Evolutionary conservation across 2,888 invertebrate genomes (phyloP).

Genomic region (Diplazon laetatorius): DNA sequence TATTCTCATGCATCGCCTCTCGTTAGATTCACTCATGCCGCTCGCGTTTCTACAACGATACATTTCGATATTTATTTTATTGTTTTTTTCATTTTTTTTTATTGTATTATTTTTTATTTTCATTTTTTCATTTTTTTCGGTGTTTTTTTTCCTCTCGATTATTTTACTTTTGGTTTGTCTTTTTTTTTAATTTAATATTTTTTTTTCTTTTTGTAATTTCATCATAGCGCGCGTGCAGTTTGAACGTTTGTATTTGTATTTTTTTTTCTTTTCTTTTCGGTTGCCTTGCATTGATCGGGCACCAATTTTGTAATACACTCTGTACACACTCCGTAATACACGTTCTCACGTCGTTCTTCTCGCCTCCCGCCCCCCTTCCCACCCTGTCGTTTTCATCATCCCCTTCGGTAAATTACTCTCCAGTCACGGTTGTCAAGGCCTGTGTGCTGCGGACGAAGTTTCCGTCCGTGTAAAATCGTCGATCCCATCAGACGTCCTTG

Average conservation of each 20-base stretch:
- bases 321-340: constrained; percentile 21
- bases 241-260: constrained; percentile 4
- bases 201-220: constrained; percentile 17
- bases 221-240: constrained; percentile 2
- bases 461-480: constrained; percentile 5
- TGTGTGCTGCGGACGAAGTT: constrained; percentile 23
- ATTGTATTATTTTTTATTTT: too few species aligned
- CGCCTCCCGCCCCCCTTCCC: too few species aligned
- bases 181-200: too few species aligned
- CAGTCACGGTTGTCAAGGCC: constrained; percentile 40
- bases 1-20: constrained; percentile 53
- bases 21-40: constrained; percentile 49
- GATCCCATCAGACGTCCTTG: constrained; percentile 84
- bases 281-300: constrained; percentile 10
- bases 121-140: constrained; percentile 11
- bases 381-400: too few species aligned
- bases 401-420: constrained; percentile 23
- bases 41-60: constrained; percentile 46
- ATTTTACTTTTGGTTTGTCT: too few species aligned
- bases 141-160: too few species aligned
- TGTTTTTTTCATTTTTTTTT: constrained; percentile 8
- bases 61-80: constrained; percentile 15
- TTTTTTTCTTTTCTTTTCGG: too few species aligned
- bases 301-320: constrained; percentile 22
- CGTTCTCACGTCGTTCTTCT: too few species aligned